Percentiles rank a stretch among this genome's conserved stretches.
Conservation (phyloP, 2,888 invertebrate genomes). For the Agriopis leucophaearia region DNA sequence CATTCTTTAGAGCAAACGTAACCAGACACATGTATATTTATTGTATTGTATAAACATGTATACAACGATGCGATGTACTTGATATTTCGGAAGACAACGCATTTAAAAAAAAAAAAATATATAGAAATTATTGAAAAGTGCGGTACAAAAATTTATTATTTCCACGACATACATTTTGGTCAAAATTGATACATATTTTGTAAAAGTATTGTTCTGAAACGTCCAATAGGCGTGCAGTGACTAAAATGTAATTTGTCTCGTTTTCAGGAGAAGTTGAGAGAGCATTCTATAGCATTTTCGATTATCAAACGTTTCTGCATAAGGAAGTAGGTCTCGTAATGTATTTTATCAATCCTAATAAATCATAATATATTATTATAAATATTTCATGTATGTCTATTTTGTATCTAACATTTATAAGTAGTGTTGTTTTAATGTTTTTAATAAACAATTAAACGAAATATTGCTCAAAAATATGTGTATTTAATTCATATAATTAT, state of each 20-base stretch:
- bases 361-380: not conserved
- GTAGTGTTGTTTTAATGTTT: constrained; percentile 56
- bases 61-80: no score
- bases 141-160: not conserved
- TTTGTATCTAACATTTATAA: constrained; percentile 47
- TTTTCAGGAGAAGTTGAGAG: not conserved
- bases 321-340: not conserved
- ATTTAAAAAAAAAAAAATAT: no score
- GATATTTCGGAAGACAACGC: no score
- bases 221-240: not conserved
- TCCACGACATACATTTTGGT: not conserved
- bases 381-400: constrained; percentile 16
- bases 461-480: constrained; percentile 54
- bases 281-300: not conserved
- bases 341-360: constrained; percentile 4
- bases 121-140: not conserved
- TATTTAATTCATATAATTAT: constrained; percentile 33
- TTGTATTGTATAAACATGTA: no score
- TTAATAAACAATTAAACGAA: constrained; percentile 56
- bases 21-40: no score
- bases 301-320: constrained; percentile 4
- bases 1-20: no score
- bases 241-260: constrained; percentile 2
- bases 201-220: not conserved
- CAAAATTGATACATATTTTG: not conserved